Conservation (phyloP, 2,888 invertebrate genomes). For the Parnassius glacialis region DNA sequence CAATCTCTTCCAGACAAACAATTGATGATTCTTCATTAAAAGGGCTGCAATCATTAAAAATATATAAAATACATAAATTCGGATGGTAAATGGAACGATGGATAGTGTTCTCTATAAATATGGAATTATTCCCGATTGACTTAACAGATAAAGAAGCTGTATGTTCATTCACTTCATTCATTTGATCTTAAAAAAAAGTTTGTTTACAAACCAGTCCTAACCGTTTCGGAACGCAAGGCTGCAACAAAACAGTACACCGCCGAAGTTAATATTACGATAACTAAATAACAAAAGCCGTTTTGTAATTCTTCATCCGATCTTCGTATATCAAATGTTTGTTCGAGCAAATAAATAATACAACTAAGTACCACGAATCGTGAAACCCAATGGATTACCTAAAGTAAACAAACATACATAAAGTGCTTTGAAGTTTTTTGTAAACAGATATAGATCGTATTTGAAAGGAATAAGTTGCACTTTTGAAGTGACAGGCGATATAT, state of each 20-base stretch:
- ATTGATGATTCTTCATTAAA: too few species aligned
- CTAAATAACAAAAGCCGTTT: slow-evolving; percentile 14
- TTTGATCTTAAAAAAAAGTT: slow-evolving; percentile 4
- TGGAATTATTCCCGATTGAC: neutral
- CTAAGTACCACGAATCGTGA: slow-evolving; percentile 39
- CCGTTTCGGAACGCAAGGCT: slow-evolving; percentile 6
- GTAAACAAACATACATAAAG: slow-evolving; percentile 40
- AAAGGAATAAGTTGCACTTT: slow-evolving; percentile 16
- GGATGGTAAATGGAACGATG: too few species aligned
- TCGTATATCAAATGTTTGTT: slow-evolving; percentile 42
- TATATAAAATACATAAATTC: too few species aligned
- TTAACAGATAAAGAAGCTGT: neutral
- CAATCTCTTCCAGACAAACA: too few species aligned
- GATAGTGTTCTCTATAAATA: neutral
- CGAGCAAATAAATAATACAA: slow-evolving; percentile 43
- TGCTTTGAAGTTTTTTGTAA: slow-evolving; percentile 24
- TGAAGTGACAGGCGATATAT: slow-evolving; percentile 3
- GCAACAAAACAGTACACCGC: neutral
- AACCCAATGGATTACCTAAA: slow-evolving; percentile 43
- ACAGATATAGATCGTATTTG: slow-evolving; percentile 20
- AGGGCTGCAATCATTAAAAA: too few species aligned
- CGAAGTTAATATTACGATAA: slow-evolving; percentile 11
- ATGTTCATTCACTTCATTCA: neutral
- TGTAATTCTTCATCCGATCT: slow-evolving; percentile 23
- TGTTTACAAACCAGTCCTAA: neutral